Evolutionary conservation across 2,113 vertebrate species (phyloP), one percentile per base, ranked within the genome.

Genomic region (Syngnathus scovelli): DNA sequence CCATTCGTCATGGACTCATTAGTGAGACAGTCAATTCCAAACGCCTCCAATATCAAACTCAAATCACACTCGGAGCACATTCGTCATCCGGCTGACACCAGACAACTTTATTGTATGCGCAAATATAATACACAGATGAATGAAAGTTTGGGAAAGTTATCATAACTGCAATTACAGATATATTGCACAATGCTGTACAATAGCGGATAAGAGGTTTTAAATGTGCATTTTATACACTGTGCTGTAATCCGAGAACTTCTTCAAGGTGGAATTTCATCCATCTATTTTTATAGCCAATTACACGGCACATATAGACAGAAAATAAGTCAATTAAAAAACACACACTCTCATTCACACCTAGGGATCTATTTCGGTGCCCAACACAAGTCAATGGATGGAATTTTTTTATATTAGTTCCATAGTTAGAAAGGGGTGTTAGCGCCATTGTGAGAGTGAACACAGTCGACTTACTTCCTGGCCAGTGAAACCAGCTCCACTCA

Each of bases 1-100:
- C 83, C 87, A 91, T 91, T 90, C 78, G 75, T 90, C 90, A 91
- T 80, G 85, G 77, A 61, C 87, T 90, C 83, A 85, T 91, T 92
- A 89, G 80, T 83, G 81, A 86, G 85, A 81, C 86, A 86, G 87
- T 89, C 86, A 79, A 83, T 87, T 90, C 80, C 84, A 86, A 89
- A 80, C 81, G 82, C 85, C 77, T 88, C 83, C 88, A 77, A 86
- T 90, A 89, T 83, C 78, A 64, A 83, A 82, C 81, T 79, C 72
- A 86, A 87, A 88, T 83, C 80, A 85, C 78, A 81, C 76, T 76
- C 80, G 78, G 83, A 79, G 85, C 75, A 74, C 74, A 88, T 88
- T 89, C 82, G 82, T 89, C 87, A 87, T 76, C 84, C 37, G 76
- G 64, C 74, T 83, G 83, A 89, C 80, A 83, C 79, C 70, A 72